These are phyloP conservation scores for Tricholauxania praeusta DNA, from an alignment of 2,888 invertebrate species.

Conservation along the genomic window DNA sequence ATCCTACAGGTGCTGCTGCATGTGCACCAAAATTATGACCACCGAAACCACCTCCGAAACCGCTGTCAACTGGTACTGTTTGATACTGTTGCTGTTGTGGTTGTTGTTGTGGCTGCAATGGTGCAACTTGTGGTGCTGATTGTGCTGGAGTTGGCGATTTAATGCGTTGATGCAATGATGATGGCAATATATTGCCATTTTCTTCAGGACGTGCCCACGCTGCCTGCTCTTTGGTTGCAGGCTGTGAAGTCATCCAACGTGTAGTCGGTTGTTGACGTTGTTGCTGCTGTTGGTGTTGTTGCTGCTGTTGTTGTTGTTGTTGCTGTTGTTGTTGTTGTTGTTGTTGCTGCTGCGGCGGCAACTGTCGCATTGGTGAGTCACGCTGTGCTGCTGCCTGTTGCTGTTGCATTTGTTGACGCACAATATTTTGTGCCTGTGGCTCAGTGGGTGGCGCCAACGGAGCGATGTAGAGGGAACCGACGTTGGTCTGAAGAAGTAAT, in stretches of 20 bases:
- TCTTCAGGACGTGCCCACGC: slow-evolving; percentile 65
- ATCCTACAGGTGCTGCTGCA: slow-evolving; percentile 48
- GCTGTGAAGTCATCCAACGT: slow-evolving; percentile 62
- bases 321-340: slow-evolving; percentile 47
- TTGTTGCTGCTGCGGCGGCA: slow-evolving; percentile 60
- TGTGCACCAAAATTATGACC: slow-evolving; percentile 58
- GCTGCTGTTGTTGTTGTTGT: slow-evolving; percentile 51
- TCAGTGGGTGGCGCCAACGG: slow-evolving; percentile 68
- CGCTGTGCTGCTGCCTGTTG: slow-evolving; percentile 53
- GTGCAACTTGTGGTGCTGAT: slow-evolving; percentile 47
- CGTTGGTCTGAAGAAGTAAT: slow-evolving; percentile 57
- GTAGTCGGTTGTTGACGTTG: slow-evolving; percentile 57
- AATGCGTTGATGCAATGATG: slow-evolving; percentile 55
- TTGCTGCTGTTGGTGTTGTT: slow-evolving; percentile 52
- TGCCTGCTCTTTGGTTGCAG: slow-evolving; percentile 59
- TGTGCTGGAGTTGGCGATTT: slow-evolving; percentile 59
- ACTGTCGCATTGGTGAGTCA: slow-evolving; percentile 70
- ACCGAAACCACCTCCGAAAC: slow-evolving; percentile 46
- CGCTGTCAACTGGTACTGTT: slow-evolving; percentile 52
- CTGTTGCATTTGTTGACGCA: slow-evolving; percentile 63
- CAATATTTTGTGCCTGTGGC: slow-evolving; percentile 60
- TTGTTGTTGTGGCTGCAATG: slow-evolving; percentile 45
- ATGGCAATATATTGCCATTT: slow-evolving; percentile 62
- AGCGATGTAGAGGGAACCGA: slow-evolving; percentile 72
- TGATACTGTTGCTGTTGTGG: slow-evolving; percentile 47